These are phyloP conservation scores for Drosophila meridionalis DNA, from an alignment of 2,888 invertebrate genomes.

Conservation along the genomic window DNA sequence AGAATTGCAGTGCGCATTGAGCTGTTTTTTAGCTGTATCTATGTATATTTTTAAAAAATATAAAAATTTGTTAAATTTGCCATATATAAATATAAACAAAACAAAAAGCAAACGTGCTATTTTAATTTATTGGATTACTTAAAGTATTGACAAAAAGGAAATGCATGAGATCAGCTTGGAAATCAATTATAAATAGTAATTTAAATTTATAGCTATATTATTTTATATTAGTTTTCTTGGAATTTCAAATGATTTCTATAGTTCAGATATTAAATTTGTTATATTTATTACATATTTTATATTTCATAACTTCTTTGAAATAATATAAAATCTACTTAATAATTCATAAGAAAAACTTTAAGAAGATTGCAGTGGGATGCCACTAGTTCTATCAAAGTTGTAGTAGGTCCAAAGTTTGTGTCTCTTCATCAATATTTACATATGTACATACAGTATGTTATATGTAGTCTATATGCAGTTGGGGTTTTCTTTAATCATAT, in stretches of 20 bases:
- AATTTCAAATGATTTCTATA: background rate
- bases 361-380: too few relatives aligned
- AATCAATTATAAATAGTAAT: background rate
- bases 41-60: constrained; percentile 72
- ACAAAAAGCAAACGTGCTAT: constrained; percentile 23
- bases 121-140: background rate
- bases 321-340: too few relatives aligned
- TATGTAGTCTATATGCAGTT: too few relatives aligned
- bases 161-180: background rate
- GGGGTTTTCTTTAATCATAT: too few relatives aligned
- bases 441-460: too few relatives aligned
- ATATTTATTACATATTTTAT: too few relatives aligned
- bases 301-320: too few relatives aligned
- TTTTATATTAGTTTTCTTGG: background rate
- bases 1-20: constrained; percentile 35
- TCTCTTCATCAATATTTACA: too few relatives aligned
- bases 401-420: too few relatives aligned
- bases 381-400: too few relatives aligned
- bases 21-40: constrained; percentile 67
- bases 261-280: background rate
- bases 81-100: constrained; percentile 77
- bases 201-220: background rate
- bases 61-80: constrained; percentile 78
- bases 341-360: too few relatives aligned
- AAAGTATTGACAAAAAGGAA: background rate